These are phyloP conservation scores for Halocynthia roretzi DNA, from an alignment of 23 tunicate genomes.

Conservation along the genomic window DNA sequence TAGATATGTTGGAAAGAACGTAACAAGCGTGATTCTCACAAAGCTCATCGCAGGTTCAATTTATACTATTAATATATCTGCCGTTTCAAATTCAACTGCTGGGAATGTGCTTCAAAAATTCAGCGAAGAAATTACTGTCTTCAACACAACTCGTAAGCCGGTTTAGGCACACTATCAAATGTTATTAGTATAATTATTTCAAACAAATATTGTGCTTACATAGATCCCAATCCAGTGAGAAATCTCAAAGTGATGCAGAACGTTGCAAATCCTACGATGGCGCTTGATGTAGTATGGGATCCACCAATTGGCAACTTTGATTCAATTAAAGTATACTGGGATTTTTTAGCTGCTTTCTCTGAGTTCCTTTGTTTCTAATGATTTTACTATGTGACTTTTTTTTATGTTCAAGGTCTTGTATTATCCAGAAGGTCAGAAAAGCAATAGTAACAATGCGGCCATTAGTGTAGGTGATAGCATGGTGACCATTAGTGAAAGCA, in stretches of 20 bases:
- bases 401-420: not conserved
- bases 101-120: not conserved
- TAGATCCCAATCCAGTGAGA: constrained; percentile 22
- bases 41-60: no score
- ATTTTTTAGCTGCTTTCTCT: not conserved
- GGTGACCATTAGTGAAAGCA: not conserved
- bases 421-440: not conserved
- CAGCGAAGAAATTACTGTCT: not conserved
- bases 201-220: not conserved
- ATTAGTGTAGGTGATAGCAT: not conserved
- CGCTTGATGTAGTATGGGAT: not conserved
- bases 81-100: no score
- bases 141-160: not conserved
- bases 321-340: not conserved
- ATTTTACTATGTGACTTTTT: not conserved
- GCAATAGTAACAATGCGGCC: not conserved
- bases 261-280: constrained; percentile 5
- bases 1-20: no score
- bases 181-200: not conserved
- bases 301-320: constrained; percentile 1
- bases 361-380: no score
- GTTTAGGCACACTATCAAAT: no score
- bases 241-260: not conserved
- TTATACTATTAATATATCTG: no score
- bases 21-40: no score